A percentile compares a stretch with the other conserved stretches of the same genome.
Conservation (phyloP, 2,113 vertebrate species). For the Naja naja region DNA sequence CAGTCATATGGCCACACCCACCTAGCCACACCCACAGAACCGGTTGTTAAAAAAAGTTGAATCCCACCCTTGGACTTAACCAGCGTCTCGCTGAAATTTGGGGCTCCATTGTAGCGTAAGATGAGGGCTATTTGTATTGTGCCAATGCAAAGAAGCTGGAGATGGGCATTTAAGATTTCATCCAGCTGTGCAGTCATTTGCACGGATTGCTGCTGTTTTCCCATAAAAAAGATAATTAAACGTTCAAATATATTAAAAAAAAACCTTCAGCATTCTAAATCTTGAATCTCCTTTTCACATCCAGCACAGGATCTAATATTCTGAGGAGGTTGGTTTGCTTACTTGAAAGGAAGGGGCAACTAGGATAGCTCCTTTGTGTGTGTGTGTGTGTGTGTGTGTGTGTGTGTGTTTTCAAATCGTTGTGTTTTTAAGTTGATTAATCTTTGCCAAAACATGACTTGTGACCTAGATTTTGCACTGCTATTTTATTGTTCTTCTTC, state of each 20-base stretch:
- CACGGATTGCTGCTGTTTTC: not conserved
- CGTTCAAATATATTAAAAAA: not conserved
- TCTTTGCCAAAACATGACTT: not conserved
- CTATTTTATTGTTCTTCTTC: fast-evolving
- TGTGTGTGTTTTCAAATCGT: not conserved
- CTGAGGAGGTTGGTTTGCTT: not conserved
- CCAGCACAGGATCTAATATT: not conserved
- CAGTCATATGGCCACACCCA: too few species aligned
- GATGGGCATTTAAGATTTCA: not conserved
- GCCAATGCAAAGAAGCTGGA: not conserved
- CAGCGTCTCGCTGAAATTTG: too few species aligned
- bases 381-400: not conserved
- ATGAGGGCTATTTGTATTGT: not conserved
- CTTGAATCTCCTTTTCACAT: not conserved
- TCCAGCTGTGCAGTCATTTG: not conserved
- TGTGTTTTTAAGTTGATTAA: slow-evolving; percentile 14
- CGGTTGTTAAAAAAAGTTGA: too few species aligned
- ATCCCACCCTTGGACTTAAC: too few species aligned
- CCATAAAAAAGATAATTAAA: not conserved
- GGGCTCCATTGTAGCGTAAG: too few species aligned
- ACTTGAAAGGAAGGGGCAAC: not conserved
- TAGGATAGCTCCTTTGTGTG: not conserved
- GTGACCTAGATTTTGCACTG: slow-evolving; percentile 5
- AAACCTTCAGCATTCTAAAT: not conserved
- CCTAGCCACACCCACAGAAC: too few species aligned